These are phyloP conservation scores for Lanius ludovicianus DNA, from an alignment of 2,113 vertebrate genomes.

Conservation along the genomic window DNA sequence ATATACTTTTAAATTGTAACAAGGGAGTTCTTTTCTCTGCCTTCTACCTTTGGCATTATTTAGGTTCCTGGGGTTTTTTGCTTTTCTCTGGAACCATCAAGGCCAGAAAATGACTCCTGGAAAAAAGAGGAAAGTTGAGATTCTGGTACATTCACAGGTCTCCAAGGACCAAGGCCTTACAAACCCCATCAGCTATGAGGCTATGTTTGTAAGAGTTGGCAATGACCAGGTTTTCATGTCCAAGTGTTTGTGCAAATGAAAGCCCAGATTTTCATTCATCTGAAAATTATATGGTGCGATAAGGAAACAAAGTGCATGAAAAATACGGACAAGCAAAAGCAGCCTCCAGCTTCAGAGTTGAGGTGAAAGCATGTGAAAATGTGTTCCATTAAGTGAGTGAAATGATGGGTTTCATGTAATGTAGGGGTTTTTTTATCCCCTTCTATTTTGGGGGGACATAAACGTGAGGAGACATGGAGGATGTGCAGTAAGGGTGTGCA, in stretches of 20 bases:
- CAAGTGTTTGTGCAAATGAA: constrained; percentile 22
- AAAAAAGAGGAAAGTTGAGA: not conserved
- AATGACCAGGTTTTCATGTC: not conserved
- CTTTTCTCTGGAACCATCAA: not conserved
- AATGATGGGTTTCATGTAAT: not conserved
- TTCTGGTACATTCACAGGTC: constrained; percentile 26
- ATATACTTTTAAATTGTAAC: not conserved
- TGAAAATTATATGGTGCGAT: constrained; percentile 17
- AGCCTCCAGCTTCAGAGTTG: not conserved
- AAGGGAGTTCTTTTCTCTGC: not conserved
- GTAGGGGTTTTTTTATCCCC: not conserved
- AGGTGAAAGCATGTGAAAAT: not conserved
- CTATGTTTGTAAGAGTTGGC: not conserved
- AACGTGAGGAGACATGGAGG: not conserved
- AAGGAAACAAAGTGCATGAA: constrained; percentile 5
- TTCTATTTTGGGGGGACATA: not conserved
- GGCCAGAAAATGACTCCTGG: not conserved
- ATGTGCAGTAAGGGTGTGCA: not conserved
- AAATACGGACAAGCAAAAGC: not conserved
- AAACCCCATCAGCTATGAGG: not conserved
- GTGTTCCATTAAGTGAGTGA: constrained; percentile 38
- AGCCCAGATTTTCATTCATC: constrained; percentile 36
- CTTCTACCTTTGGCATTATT: not conserved
- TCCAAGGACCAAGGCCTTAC: not conserved
- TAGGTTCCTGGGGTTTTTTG: not conserved